A percentile compares a stretch with the other conserved stretches of the same genome.
phyloP scores from a whole-genome alignment of 2,113 vertebrate genomes.

The Upupa epops region DNA sequence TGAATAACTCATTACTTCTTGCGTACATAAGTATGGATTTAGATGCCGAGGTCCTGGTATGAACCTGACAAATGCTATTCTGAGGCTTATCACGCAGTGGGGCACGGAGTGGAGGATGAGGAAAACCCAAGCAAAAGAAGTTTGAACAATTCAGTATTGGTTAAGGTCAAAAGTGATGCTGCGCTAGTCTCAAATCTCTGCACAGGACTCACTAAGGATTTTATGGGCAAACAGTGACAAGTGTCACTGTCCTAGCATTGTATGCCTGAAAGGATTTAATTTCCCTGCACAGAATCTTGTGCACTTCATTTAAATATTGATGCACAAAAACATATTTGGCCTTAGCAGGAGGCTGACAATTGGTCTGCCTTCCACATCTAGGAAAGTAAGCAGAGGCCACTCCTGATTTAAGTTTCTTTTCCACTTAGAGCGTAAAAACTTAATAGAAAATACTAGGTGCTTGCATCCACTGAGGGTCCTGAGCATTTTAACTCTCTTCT shows the following conservation, averaged over 20 bases:
- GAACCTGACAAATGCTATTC: neutral
- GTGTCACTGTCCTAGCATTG: neutral
- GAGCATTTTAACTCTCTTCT: neutral
- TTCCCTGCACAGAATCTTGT: neutral
- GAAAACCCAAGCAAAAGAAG: neutral
- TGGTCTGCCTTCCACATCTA: neutral
- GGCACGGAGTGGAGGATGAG: neutral
- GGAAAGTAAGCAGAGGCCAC: neutral
- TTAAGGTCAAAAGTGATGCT: neutral
- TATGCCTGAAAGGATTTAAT: neutral
- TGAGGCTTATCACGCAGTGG: neutral
- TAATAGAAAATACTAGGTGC: constrained; percentile 32
- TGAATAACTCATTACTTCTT: constrained; percentile 32
- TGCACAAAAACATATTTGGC: neutral
- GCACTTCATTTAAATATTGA: neutral
- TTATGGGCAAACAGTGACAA: neutral
- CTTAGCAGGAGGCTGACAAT: neutral
- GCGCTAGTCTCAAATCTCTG: neutral
- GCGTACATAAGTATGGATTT: neutral
- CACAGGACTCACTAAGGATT: neutral
- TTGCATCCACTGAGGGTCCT: neutral
- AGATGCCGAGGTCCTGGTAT: neutral
- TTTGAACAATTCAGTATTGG: neutral
- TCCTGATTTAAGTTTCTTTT: constrained; percentile 18
- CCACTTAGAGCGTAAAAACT: constrained; percentile 15